Base-by-base conservation (phyloP, 2,113 vertebrate genomes). In the Typhlomys cinereus region DNA sequence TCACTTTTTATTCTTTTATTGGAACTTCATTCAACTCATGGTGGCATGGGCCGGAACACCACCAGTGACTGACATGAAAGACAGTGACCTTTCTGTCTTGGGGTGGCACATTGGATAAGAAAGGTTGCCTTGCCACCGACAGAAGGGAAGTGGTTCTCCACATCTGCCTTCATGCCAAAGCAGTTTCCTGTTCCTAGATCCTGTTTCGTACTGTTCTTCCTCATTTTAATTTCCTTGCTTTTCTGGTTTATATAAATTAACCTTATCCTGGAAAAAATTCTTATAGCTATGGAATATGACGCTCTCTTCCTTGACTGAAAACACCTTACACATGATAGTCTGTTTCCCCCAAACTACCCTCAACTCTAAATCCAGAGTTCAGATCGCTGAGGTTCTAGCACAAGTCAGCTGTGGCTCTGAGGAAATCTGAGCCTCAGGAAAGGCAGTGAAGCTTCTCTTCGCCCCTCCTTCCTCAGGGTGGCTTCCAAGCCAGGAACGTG, bases 1-100 rank as follows among this genome's bases (percentile, higher is more conserved):
- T 41, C 5, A 15, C 21, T 52, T 75, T 75, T 90, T 78, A 21
- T 91, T 80, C 34, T 89, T 91, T 87, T 69, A 89, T 86, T 50
- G 70, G 44, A 1, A n/a, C 67, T 10, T 75, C 61, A 29, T 48
- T 91, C 48, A n/a, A 7, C 50, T 52, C 34, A 46, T 54, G 34
- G 59, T 5, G 27, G 90, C 23, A n/a, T n/a, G n/a, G 54, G 14
- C 23, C 69, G 61, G 86, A 79, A 18, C 67, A 87, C 36, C 11
- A 0, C 46, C 13, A 27, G 34, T 46, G 41, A 85, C 70, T 67
- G 39, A 44, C 18, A 48, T 20, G 29, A 78, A 15, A 0, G 31
- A 57, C 61, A 1, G 41, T 1, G 2, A n/a, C 31, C 2, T 48
- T 50, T 82, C 70, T 54, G 11, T 17, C 52, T 50, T 13, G 4